Base-by-base conservation (phyloP, 1,140 invertebrate genomes). In the Phymastichus coffea region DNA sequence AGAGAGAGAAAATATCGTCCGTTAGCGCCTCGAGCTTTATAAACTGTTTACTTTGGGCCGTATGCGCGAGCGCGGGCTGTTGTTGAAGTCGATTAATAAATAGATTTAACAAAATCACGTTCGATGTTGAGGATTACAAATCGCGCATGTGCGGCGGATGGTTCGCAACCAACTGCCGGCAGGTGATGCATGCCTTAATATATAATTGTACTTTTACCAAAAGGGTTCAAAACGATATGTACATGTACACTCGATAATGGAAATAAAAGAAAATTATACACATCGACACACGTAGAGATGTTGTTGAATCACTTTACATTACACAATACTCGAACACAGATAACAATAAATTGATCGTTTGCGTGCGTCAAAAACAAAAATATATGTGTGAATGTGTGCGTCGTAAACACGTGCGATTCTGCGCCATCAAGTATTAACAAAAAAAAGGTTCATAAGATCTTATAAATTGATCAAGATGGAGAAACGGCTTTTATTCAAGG, bases 161-260 rank as follows among this genome's bases (percentile, higher is more conserved):
- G 71, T 47, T 61, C 26, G 25, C 40, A n/a, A 72, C 65, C 66
- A 68, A 75, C 70, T 72, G 68, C 69, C 70, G 73, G 68, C 70
- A 73, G 69, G 66, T 71, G 70, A 74, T 71, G 71, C 70, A 73
- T 75, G 73, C 76, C 75, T 78, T 78, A 75, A n/a, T 73, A 76
- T 73, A 75, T 71, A 60, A 61, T 53, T 44, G 14, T 19, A 61
- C 51, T 59, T 59, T 59, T 59, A 59, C 47, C 17, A 25, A 51
- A 14, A n/a, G 15, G 15, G 9, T 9, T 9, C 15, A 37, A 25
- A 37, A n/a, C 38, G 17, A 58, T 15, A 46, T 17, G 35, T 17
- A 25, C 14, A 44, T 4, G 26, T 12, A 40, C 7, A 53, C 19
- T 40, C 15, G 10, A 4, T 3, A 3, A 47, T 15, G n/a, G n/a